Conservation (phyloP, 1,140 invertebrate genomes). For the Eueides isabella region DNA sequence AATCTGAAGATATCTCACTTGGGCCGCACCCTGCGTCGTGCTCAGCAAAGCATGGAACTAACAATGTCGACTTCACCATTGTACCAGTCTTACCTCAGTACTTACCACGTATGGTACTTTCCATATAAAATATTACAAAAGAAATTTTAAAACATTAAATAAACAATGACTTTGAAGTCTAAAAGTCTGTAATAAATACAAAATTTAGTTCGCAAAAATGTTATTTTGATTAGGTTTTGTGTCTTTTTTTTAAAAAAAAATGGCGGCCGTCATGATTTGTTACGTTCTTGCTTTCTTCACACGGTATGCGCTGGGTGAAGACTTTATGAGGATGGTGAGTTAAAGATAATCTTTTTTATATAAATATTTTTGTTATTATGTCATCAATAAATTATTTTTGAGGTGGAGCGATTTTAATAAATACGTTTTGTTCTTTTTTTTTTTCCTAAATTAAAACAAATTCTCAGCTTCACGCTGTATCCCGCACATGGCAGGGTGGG, state of each 20-base stretch:
- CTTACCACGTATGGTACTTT: neutral
- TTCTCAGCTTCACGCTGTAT: too few relatives aligned
- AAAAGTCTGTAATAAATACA: neutral
- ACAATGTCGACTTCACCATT: constrained; percentile 74
- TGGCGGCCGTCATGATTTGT: neutral
- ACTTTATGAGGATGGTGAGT: constrained; percentile 72
- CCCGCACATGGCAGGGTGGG: too few relatives aligned
- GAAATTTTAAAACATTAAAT: neutral
- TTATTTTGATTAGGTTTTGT: neutral
- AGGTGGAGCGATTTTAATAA: too few relatives aligned
- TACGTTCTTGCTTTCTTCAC: constrained; percentile 68
- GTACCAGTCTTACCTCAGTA: constrained; percentile 70
- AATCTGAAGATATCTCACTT: constrained; percentile 38
- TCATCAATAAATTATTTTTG: too few relatives aligned
- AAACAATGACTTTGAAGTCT: neutral
- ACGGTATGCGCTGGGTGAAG: constrained; percentile 59
- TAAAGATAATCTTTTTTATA: too few relatives aligned
- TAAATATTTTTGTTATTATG: too few relatives aligned
- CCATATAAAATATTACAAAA: neutral
- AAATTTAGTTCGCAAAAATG: neutral
- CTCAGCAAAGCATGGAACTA: constrained; percentile 72
- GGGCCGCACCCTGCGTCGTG: constrained; percentile 58
- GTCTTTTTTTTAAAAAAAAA: neutral
- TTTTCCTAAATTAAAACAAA: too few relatives aligned
- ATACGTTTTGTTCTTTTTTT: too few relatives aligned